Evolutionary conservation across 2,888 invertebrate genomes (phyloP).

Genomic region (Peribatodes rhomboidaria): DNA sequence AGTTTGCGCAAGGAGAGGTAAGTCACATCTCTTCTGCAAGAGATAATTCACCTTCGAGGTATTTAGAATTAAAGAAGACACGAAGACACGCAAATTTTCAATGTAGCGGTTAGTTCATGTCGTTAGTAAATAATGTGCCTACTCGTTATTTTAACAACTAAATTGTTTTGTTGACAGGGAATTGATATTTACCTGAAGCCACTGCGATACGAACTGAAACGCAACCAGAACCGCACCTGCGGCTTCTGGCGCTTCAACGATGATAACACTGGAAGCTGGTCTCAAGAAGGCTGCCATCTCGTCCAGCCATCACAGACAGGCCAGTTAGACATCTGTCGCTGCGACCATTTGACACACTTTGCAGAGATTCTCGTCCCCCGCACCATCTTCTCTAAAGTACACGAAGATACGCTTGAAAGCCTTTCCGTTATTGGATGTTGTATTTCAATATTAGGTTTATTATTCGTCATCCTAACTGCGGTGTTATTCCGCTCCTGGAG

Average conservation of each 20-base stretch:
- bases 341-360: slow-evolving; percentile 87
- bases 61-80: too few species aligned
- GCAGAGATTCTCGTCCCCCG: slow-evolving; percentile 82
- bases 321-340: slow-evolving; percentile 80
- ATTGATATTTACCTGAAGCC: slow-evolving; percentile 77
- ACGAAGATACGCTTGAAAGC: slow-evolving; percentile 73
- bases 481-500: slow-evolving; percentile 87
- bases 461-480: slow-evolving; percentile 83
- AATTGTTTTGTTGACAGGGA: slow-evolving; percentile 58
- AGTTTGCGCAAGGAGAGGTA: slow-evolving; percentile 72
- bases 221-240: slow-evolving; percentile 75
- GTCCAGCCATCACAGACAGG: slow-evolving; percentile 62
- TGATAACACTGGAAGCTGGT: slow-evolving; percentile 81
- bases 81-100: too few species aligned
- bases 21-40: slow-evolving; percentile 25
- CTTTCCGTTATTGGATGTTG: slow-evolving; percentile 83
- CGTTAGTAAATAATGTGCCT: not conserved
- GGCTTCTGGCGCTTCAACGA: slow-evolving; percentile 86
- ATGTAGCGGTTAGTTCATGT: not conserved
- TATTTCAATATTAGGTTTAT: slow-evolving; percentile 81
- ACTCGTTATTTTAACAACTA: not conserved
- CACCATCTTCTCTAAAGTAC: slow-evolving; percentile 65
- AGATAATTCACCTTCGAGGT: not conserved
- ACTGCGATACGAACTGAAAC: slow-evolving; percentile 52
- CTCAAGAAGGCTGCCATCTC: slow-evolving; percentile 82